phyloP scores from a whole-genome alignment of 2,888 invertebrate genomes.

The Megastigmus dorsalis region DNA sequence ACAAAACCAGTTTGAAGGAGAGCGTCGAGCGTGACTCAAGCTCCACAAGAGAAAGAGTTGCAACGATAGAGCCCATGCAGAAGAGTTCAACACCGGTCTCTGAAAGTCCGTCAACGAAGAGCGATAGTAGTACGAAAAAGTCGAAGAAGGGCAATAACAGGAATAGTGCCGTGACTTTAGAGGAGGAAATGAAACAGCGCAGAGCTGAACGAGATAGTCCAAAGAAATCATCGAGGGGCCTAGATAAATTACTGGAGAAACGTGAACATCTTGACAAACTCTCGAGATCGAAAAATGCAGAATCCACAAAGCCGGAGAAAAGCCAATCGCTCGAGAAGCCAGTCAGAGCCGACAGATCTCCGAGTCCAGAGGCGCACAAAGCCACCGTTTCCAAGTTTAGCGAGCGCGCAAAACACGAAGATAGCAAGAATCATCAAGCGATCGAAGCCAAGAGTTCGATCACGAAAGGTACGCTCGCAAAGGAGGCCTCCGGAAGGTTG shows the following conservation, averaged over 20 bases:
- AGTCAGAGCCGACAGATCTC: not conserved
- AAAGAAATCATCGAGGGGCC: constrained; percentile 78
- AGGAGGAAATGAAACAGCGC: constrained; percentile 72
- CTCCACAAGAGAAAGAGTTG: constrained; percentile 32
- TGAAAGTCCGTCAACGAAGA: constrained; percentile 50
- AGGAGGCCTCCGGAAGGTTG: not conserved
- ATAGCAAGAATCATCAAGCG: not conserved
- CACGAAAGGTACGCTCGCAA: not conserved
- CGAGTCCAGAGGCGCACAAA: constrained; percentile 19
- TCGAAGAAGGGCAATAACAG: constrained; percentile 45
- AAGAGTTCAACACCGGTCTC: constrained; percentile 18
- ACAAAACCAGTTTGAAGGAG: constrained; percentile 23
- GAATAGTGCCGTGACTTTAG: constrained; percentile 56
- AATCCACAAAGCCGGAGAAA: constrained; percentile 39
- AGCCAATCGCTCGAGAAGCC: not conserved
- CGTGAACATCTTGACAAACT: constrained; percentile 74
- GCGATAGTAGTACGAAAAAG: constrained; percentile 40
- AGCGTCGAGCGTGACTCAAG: constrained; percentile 22
- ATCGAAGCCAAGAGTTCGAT: not conserved
- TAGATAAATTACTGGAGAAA: constrained; percentile 78
- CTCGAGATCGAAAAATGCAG: constrained; percentile 64
- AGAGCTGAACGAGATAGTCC: constrained; percentile 75
- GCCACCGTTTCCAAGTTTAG: not conserved
- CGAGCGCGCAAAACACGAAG: constrained; percentile 17
- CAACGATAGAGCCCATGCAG: constrained; percentile 47